phyloP scores from a whole-genome alignment of 2,113 vertebrate genomes.

The Eidolon helvum region DNA sequence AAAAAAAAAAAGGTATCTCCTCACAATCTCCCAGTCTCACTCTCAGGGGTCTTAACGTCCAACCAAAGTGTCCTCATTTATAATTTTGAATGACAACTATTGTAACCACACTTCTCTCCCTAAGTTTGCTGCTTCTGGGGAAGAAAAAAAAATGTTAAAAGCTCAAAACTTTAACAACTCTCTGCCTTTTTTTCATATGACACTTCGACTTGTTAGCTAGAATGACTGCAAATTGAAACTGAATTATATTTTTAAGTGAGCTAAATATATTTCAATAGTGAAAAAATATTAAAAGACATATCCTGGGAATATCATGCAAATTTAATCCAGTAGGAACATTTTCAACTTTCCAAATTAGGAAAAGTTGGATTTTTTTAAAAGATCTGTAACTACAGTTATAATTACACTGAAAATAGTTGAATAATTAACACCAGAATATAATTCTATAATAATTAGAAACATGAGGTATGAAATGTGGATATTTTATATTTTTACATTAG shows the following conservation, averaged over 20 bases:
- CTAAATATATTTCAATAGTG: conserved; percentile 76
- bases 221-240: conserved; percentile 76
- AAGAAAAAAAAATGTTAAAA: conserved; percentile 18
- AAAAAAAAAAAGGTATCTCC: not conserved
- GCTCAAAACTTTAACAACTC: conserved; percentile 54
- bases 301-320: not conserved
- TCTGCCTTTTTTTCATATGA: conserved; percentile 68
- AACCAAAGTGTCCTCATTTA: not conserved
- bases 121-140: not conserved
- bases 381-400: not conserved
- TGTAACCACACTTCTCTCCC: not conserved
- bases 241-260: conserved; percentile 75
- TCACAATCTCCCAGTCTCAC: not conserved
- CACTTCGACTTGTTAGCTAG: conserved; percentile 76
- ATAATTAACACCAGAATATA: not conserved
- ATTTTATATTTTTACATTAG: not conserved
- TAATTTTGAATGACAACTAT: not conserved
- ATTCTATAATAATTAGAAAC: not conserved
- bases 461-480: not conserved
- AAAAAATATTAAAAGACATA: conserved; percentile 72
- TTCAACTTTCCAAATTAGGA: conserved; percentile 32
- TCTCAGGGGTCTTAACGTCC: not conserved
- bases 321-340: conserved; percentile 29
- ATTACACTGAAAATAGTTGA: conserved; percentile 3
- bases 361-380: not conserved